These are phyloP conservation scores for Clarias batrachus DNA, from an alignment of 2,113 vertebrate species.

Conservation along the genomic window DNA sequence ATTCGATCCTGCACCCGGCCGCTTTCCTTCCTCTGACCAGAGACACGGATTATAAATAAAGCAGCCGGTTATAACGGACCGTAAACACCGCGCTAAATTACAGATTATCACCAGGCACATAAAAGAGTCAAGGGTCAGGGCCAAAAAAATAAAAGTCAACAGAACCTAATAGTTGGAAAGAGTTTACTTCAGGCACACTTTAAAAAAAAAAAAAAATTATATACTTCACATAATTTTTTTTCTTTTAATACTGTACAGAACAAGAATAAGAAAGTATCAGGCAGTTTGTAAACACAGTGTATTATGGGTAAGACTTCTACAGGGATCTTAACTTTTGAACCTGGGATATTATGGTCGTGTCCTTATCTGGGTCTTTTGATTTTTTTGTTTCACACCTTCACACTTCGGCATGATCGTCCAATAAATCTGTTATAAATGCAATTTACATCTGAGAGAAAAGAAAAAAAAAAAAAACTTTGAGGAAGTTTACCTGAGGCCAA, in stretches of 20 bases:
- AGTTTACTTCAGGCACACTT: neutral
- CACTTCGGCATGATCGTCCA: neutral
- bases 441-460: neutral
- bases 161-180: neutral
- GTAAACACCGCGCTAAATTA: constrained; percentile 6
- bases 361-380: neutral
- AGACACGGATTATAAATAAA: constrained; percentile 44
- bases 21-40: constrained; percentile 26
- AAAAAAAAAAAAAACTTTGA: neutral
- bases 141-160: neutral
- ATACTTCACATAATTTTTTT: too few relatives aligned
- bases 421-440: neutral
- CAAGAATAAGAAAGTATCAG: neutral
- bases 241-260: neutral
- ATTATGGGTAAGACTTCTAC: neutral
- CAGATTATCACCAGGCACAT: neutral
- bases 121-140: neutral
- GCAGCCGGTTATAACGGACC: neutral
- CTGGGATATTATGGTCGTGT: neutral
- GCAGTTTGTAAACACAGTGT: neutral
- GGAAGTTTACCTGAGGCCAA: neutral
- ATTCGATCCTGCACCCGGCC: neutral
- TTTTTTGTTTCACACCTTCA: neutral
- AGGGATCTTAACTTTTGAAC: neutral
- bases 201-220: too few relatives aligned